These are phyloP conservation scores for Aradus depressus DNA, from an alignment of 2,888 invertebrate species.

Conservation along the genomic window DNA sequence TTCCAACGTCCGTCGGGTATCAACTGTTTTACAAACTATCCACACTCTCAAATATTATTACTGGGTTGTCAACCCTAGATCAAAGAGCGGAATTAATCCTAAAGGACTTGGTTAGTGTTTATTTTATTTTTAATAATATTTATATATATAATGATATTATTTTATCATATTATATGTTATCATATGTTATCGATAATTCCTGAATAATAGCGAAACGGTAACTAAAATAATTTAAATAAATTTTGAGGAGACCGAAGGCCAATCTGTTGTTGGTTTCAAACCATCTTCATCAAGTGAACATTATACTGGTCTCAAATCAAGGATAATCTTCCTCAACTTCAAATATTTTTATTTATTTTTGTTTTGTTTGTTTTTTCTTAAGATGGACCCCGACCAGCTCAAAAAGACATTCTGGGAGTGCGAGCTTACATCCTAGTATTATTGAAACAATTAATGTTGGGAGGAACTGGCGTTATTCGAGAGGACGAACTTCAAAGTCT, in stretches of 20 bases:
- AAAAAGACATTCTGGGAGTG: slow-evolving; percentile 88
- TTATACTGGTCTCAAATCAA: no score
- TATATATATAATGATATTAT: background rate
- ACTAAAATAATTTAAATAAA: no score
- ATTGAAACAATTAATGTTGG: slow-evolving; percentile 90
- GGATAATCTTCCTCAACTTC: no score
- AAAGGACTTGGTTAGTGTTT: slow-evolving; percentile 76
- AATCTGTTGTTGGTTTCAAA: no score
- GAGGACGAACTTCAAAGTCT: slow-evolving; percentile 98
- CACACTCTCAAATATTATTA: slow-evolving; percentile 99
- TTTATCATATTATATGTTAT: background rate
- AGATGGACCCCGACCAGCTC: slow-evolving; percentile 90
- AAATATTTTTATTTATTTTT: background rate
- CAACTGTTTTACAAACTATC: slow-evolving; percentile 94
- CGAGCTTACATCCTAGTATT: slow-evolving; percentile 90
- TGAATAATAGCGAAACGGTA: no score
- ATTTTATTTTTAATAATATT: background rate
- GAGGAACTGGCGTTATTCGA: slow-evolving; percentile 86
- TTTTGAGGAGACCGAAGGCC: no score
- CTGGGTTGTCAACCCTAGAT: slow-evolving; percentile 93
- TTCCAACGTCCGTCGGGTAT: slow-evolving; percentile 89
- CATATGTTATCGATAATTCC: background rate
- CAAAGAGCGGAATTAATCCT: slow-evolving; percentile 89
- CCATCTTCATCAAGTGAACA: no score
- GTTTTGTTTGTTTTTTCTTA: slow-evolving; percentile 34